Percentiles rank a stretch among this genome's conserved stretches.
These are phyloP conservation scores for Pan troglodytes DNA, from an alignment of 2,113 vertebrate species.

Conservation along the genomic window NHGRI_mPanTro3-v2.1_pri NC_072398.2:204567001-204567500, in stretches of 20 bases:
- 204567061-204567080: neutral
- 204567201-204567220: neutral
- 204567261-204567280: neutral
- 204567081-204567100: conserved; percentile 29
- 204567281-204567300: neutral
- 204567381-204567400: neutral
- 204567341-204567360: neutral
- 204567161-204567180: conserved; percentile 55
- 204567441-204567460: neutral
- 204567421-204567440: neutral
- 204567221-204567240: neutral
- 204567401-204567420: neutral
- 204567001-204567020: conserved; percentile 65
- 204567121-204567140: conserved; percentile 17
- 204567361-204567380: neutral
- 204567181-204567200: conserved; percentile 10
- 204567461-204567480: neutral
- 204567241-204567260: conserved; percentile 60
- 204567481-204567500: neutral
- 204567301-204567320: conserved; percentile 5
- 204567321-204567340: neutral
- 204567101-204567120: conserved; percentile 41
- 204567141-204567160: conserved; percentile 56
- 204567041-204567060: neutral
- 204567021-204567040: conserved; percentile 22